A percentile compares a stretch with the other conserved stretches of the same genome.
Conservation (phyloP, 2,797 vertebrate genomes). For the Bryconaethiops microstoma region DNA sequence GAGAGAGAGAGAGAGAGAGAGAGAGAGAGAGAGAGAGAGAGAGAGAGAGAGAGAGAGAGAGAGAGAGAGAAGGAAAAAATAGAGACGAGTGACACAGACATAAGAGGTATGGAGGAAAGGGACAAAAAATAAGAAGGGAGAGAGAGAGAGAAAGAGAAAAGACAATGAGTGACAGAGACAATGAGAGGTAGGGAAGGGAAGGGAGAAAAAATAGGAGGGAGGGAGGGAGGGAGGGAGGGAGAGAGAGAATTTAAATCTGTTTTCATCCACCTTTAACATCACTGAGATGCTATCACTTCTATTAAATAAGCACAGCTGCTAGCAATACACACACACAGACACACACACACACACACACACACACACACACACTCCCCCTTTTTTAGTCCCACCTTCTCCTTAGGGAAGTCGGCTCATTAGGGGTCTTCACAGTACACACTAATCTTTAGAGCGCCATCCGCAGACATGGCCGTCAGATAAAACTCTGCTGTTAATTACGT, state of each 20-base stretch:
- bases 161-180: no score
- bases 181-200: conserved; percentile 13
- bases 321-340: conserved; percentile 21
- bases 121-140: conserved; percentile 19
- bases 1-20: conserved; percentile 27
- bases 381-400: conserved; percentile 47
- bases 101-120: background rate
- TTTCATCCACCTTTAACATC: conserved; percentile 43
- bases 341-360: conserved; percentile 9
- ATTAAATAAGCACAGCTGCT: conserved; percentile 51
- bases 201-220: background rate
- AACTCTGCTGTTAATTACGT: conserved; percentile 44
- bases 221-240: background rate
- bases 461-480: conserved; percentile 47
- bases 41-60: background rate
- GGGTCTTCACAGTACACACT: conserved; percentile 26
- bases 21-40: conserved; percentile 1
- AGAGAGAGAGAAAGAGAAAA: background rate
- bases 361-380: conserved; percentile 25
- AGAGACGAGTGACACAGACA: background rate
- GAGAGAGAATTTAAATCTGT: background rate
- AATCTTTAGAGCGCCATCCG: conserved; percentile 34
- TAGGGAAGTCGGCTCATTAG: conserved; percentile 44
- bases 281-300: conserved; percentile 50
- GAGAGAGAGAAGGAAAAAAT: background rate